Base-by-base conservation (phyloP, 1,140 invertebrate species). In the Drosophila nannoptera region DNA sequence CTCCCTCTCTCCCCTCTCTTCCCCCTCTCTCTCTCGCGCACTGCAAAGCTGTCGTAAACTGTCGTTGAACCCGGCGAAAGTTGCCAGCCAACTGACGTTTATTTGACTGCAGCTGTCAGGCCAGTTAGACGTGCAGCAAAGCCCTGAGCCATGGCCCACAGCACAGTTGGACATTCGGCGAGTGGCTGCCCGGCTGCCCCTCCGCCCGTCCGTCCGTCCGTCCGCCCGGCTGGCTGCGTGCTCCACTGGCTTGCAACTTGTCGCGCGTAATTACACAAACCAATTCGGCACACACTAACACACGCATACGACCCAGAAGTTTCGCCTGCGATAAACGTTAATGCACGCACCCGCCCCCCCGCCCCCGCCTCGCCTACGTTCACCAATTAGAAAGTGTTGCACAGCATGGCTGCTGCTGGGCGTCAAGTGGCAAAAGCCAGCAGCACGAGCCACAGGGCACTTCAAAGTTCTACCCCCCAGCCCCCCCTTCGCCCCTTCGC, bases 241-340 rank as follows among this genome's bases (percentile, higher is more conserved):
- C 8, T 33, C 16, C 12, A 45, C 43, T 35, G 68, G 49, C 73
- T 59, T 60, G 65, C 77, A 77, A 69, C 78, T 81, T 81, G 78
- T 81, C 75, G 78, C 78, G 77, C 77, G 78, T 77, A 81, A 81
- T 81, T 81, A 81, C 78, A 77, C 78, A 80, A 49, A 49, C 29
- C 38, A 53, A 36, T 7, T 33, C 29, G 35, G 35, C 42, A 50
- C 46, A 43, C 52, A 54, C 58, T 42, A 46, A 49, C 40, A 65
- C 56, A 80, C 60, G 64, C 77, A 81, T 73, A 73, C 80, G 73
- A 73, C 65, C 73, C 74, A 63, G 50, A 59, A 68, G 52, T 64
- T 49, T 45, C 22, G 29, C 31, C 52, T 74, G 65, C 73, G 77
- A 77, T 82, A 77, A 77, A 82, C 62, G 65, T 77, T 81, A 81